Evolutionary conservation across 2,113 vertebrate species (phyloP).

Genomic region (Colius striatus): DNA sequence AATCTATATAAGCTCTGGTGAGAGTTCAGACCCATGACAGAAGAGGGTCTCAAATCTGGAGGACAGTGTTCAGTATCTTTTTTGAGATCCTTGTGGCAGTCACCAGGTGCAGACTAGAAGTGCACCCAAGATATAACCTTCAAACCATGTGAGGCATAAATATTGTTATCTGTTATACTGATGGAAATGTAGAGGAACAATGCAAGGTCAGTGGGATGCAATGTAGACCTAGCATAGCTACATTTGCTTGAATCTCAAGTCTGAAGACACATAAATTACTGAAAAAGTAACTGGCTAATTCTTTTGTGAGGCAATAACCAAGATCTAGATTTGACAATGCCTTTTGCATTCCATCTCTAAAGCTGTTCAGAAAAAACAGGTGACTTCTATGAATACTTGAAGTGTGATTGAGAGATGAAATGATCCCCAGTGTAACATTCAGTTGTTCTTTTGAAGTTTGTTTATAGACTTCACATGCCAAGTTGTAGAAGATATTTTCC

Average conservation of each 20-base stretch:
- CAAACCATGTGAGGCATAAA: neutral
- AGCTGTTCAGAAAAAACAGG: neutral
- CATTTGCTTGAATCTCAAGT: neutral
- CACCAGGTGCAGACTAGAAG: neutral
- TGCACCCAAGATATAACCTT: neutral
- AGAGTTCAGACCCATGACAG: neutral
- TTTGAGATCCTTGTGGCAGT: neutral
- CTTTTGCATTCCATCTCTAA: neutral
- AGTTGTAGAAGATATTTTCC: constrained; percentile 11
- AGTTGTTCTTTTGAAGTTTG: constrained; percentile 3
- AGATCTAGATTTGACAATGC: neutral
- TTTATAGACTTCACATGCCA: neutral
- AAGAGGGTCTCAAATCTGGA: neutral
- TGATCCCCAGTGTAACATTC: neutral
- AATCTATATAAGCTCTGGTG: neutral
- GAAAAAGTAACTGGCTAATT: neutral
- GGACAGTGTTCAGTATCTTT: neutral
- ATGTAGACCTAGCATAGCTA: neutral
- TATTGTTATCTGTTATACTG: neutral
- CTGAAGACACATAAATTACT: neutral
- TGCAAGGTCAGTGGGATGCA: neutral
- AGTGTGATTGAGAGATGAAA: neutral
- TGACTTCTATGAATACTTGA: neutral
- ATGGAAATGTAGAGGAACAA: neutral
- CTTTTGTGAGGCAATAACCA: neutral